These are phyloP conservation scores for Gallinago paraguaiae DNA, from an alignment of 2,113 vertebrate genomes.

Conservation along the genomic window DNA sequence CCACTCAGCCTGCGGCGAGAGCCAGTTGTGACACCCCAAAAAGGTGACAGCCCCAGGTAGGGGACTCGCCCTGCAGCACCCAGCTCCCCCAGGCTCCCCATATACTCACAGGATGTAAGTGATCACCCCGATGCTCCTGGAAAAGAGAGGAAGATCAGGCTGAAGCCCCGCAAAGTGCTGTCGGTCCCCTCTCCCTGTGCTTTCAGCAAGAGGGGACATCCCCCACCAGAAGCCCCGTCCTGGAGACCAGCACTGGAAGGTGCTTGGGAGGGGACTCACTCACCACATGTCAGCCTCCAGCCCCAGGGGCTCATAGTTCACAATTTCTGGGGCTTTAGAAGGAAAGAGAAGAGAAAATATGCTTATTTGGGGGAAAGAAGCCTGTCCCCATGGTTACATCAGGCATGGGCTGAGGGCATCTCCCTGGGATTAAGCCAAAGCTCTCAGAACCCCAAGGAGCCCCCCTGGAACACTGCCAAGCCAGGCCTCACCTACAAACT, in stretches of 20 bases:
- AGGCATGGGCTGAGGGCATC: neutral
- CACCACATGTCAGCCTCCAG: slow-evolving; percentile 98
- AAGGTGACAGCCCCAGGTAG: fast-evolving
- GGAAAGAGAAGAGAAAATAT: neutral
- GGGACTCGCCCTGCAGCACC: neutral
- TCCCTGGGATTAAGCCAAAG: neutral
- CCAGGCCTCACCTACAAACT: slow-evolving; percentile 88
- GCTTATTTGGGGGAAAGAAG: neutral
- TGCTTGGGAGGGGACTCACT: slow-evolving; percentile 44
- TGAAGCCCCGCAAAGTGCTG: fast-evolving
- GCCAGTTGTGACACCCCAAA: neutral
- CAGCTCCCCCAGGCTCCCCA: neutral
- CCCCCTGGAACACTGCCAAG: fast-evolving
- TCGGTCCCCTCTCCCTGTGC: fast-evolving
- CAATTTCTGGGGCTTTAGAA: slow-evolving; percentile 91
- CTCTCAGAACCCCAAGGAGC: neutral
- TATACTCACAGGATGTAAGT: slow-evolving; percentile 95
- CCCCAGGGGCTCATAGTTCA: slow-evolving; percentile 96
- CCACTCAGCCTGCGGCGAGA: slow-evolving; percentile 82
- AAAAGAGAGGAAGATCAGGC: neutral
- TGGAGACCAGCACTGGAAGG: fast-evolving
- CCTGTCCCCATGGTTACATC: neutral
- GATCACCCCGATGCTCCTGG: slow-evolving; percentile 96
- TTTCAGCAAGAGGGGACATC: neutral
- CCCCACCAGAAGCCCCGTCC: fast-evolving